These are phyloP conservation scores for Pantherophis vulpinus DNA, from an alignment of 2,797 vertebrate species.

Conservation along the genomic window DNA sequence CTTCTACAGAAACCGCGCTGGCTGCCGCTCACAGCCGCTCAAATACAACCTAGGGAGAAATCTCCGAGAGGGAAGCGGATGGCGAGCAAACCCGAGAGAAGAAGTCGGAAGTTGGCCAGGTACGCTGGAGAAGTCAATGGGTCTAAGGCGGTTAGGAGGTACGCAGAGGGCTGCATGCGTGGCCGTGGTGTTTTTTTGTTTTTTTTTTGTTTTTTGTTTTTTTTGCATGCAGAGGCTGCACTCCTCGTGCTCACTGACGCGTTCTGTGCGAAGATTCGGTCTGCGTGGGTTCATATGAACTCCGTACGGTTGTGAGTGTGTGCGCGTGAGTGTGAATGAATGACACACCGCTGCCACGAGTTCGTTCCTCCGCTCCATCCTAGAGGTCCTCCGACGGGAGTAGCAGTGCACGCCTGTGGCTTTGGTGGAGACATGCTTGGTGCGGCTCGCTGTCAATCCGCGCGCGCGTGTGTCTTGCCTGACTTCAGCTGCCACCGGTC, in stretches of 20 bases:
- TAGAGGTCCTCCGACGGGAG: not conserved
- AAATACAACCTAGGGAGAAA: constrained; percentile 23
- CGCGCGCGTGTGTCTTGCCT: not conserved
- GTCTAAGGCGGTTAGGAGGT: not conserved
- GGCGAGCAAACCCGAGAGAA: constrained; percentile 61
- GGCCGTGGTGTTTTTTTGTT: not conserved
- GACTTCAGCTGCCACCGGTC: not conserved
- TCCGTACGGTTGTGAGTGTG: not conserved
- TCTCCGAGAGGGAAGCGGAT: constrained; percentile 41
- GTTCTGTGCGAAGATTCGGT: not conserved
- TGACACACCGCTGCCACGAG: not conserved
- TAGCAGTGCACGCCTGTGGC: not conserved
- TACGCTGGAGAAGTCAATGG: constrained; percentile 53
- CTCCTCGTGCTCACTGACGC: not conserved
- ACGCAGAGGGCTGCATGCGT: not conserved
- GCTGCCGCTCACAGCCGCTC: constrained; percentile 59
- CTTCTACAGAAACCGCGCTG: constrained; percentile 72
- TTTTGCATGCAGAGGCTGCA: not conserved
- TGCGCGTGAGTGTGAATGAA: not conserved
- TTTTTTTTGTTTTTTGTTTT: no score
- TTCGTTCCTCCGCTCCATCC: not conserved
- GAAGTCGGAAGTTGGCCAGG: constrained; percentile 66
- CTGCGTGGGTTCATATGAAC: not conserved
- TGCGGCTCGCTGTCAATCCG: not conserved
- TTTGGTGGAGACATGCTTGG: not conserved